These are phyloP conservation scores for Melospiza georgiana DNA, from an alignment of 2,113 vertebrate genomes.

Conservation along the genomic window DNA sequence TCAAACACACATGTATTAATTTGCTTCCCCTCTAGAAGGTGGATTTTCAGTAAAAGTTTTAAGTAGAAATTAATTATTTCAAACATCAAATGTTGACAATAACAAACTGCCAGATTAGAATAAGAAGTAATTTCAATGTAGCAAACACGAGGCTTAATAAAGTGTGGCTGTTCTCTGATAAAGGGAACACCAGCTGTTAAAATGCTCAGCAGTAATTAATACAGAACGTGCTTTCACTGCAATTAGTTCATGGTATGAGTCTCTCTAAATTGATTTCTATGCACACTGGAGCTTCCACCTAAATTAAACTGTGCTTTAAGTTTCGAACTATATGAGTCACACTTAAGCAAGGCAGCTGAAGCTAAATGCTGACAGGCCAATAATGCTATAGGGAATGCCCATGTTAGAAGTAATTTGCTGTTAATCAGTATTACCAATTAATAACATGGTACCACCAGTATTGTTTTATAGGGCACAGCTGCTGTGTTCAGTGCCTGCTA, in stretches of 20 bases:
- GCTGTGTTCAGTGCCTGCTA: neutral
- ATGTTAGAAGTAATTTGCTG: neutral
- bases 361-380: neutral
- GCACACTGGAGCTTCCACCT: neutral
- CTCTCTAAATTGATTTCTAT: neutral
- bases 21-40: neutral
- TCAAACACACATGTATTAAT: neutral
- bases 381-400: neutral
- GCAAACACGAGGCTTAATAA: neutral
- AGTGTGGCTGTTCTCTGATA: neutral
- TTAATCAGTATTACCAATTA: neutral
- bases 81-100: neutral
- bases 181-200: neutral
- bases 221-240: neutral
- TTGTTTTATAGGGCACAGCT: neutral
- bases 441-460: neutral
- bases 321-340: neutral
- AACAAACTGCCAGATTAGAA: neutral
- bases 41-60: neutral
- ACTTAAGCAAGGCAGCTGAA: neutral
- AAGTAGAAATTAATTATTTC: neutral
- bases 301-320: neutral
- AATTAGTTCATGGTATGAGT: neutral
- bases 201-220: conserved; percentile 7
- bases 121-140: neutral